Evolutionary conservation across 1,140 invertebrate species (phyloP), one percentile per base, ranked within the genome.

Genomic region (Hyposmocoma kahamanoa): DNA sequence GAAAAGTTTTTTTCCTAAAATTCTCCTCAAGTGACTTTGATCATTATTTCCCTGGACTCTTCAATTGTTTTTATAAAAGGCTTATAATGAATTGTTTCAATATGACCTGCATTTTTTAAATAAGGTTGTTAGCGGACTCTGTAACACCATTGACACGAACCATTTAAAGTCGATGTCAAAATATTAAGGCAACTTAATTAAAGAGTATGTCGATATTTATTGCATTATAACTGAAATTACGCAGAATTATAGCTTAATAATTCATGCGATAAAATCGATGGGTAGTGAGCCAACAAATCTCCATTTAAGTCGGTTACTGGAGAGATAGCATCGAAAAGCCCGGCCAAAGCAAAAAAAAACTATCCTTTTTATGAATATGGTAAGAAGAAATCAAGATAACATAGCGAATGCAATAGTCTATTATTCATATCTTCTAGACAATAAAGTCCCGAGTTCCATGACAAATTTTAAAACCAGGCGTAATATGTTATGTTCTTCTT

Each of bases 271-370:
- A 36, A 26, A 49, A 49, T 49, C 47, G 21, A 38, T 26, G 38
- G 39, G 49, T 48, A 52, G 44, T 46, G 36, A 52, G 53, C 49
- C 45, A 51, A 66, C 66, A 63, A 66, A 66, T 66, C 60, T 60
- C 60, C 62, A 69, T 66, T 69, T 66, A 48, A 47, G 59, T 62
- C 62, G 20, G 45, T 57, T 59, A 52, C 49, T 18, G 46, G 45
- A 53, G 49, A 58, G 55, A 61, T 53, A 56, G 42, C 32, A 59
- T 53, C 55, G 17, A 46, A 26, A 47, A 26, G 34, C 34, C 11
- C 18, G 15, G 38, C 22, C 11, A 41, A 38, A 38, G 26, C 26
- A 49, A 49, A 46, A 47, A 49, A 28, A 11, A 20, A 42, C 22
- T 22, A 36, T 17, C 32, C 32, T 36, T 36, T 36, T 36, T 36